phyloP scores from a whole-genome alignment of 2,797 vertebrate genomes.

The Clarias pachynema region DNA sequence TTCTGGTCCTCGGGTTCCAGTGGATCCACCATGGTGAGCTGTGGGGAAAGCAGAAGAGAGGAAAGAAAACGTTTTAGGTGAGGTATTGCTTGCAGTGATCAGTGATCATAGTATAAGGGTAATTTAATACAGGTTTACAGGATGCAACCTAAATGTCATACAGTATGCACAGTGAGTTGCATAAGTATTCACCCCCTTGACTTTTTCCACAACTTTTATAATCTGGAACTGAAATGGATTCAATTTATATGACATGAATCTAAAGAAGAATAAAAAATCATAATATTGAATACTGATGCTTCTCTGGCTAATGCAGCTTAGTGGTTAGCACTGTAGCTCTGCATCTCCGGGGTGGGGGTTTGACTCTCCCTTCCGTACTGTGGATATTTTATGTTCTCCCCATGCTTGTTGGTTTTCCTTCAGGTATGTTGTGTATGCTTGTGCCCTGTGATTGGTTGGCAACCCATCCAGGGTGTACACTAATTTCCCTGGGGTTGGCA shows the following conservation, averaged over 20 bases:
- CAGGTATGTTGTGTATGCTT: no score
- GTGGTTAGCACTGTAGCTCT: no score
- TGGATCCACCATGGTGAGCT: conserved; percentile 80
- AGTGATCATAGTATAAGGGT: conserved; percentile 51
- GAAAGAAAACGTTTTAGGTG: not conserved
- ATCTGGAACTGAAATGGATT: not conserved
- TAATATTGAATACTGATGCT: not conserved
- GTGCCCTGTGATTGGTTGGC: no score
- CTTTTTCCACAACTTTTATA: not conserved
- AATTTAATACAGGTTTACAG: conserved; percentile 59
- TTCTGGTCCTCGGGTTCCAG: conserved; percentile 77
- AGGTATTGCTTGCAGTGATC: not conserved
- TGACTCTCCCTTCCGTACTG: no score
- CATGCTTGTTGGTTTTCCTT: no score
- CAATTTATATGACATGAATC: not conserved
- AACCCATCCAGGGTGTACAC: no score
- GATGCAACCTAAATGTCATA: conserved; percentile 41
- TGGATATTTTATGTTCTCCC: no score
- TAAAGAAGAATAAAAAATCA: not conserved
- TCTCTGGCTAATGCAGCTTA: not conserved
- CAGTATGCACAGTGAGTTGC: not conserved
- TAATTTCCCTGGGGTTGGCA: no score
- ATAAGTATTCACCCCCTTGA: not conserved
- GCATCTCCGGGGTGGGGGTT: no score
- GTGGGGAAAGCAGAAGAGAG: not conserved